phyloP scores from a whole-genome alignment of 1,140 invertebrate species.

The Papilio aristodemus region DNA sequence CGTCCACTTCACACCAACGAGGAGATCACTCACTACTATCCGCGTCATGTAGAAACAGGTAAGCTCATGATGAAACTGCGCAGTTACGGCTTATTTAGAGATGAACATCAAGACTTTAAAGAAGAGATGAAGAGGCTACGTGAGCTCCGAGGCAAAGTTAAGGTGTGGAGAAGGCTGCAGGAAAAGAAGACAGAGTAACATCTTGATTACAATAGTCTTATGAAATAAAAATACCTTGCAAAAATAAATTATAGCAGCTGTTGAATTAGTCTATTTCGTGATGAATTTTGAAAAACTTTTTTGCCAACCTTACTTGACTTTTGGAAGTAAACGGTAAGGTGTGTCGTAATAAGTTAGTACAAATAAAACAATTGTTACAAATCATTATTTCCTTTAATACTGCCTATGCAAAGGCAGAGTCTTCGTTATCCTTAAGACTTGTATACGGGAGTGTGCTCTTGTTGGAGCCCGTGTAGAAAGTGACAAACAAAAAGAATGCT shows the following conservation, averaged over 20 bases:
- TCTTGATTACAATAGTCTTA: too few relatives aligned
- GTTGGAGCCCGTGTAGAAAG: conserved; percentile 38
- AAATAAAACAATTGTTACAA: conserved; percentile 27
- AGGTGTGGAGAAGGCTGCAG: conserved; percentile 67
- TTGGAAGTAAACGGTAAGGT: too few relatives aligned
- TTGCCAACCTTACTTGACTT: not conserved
- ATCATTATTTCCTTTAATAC: conserved; percentile 11
- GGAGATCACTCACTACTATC: conserved; percentile 92
- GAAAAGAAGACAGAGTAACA: conserved; percentile 49
- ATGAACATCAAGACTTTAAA: conserved; percentile 95
- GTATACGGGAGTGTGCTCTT: conserved; percentile 36
- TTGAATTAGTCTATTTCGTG: too few relatives aligned
- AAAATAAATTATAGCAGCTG: too few relatives aligned
- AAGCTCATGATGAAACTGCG: conserved; percentile 86
- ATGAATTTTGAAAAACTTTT: not conserved
- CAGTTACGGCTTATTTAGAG: conserved; percentile 90
- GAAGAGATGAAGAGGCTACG: conserved; percentile 92
- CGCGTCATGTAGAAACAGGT: conserved; percentile 88
- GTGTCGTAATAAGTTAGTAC: not conserved
- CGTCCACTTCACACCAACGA: conserved; percentile 87
- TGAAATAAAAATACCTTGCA: too few relatives aligned
- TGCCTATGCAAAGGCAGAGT: conserved; percentile 22
- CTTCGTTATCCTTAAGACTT: conserved; percentile 35
- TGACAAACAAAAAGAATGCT: conserved; percentile 43
- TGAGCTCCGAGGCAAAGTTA: conserved; percentile 88